These are phyloP conservation scores for Drosophila gunungcola DNA, from an alignment of 1,140 invertebrate species.

Conservation along the genomic window DNA sequence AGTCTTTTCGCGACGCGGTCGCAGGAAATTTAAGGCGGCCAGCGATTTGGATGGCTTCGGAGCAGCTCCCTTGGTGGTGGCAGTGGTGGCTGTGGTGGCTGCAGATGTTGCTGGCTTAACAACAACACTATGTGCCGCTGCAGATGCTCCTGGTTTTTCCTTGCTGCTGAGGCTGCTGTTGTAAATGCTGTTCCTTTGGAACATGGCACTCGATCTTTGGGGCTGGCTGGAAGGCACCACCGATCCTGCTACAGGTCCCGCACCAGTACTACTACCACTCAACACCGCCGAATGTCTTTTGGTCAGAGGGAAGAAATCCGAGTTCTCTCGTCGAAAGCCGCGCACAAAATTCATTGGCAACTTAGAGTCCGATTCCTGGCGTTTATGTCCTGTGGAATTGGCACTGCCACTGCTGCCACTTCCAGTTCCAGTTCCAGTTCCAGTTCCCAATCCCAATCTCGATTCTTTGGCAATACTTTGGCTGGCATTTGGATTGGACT, in stretches of 20 bases:
- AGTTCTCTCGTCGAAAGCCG: slow-evolving; percentile 92
- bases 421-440: background rate
- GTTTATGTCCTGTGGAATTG: slow-evolving; percentile 84
- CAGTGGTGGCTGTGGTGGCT: slow-evolving; percentile 5
- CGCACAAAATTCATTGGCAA: slow-evolving; percentile 89
- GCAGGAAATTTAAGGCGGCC: slow-evolving; percentile 85
- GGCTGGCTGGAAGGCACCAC: slow-evolving; percentile 82
- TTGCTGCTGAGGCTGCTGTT: slow-evolving; percentile 45
- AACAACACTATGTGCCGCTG: slow-evolving; percentile 7
- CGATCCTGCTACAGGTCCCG: slow-evolving; percentile 79
- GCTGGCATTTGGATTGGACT: slow-evolving; percentile 31
- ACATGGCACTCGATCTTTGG: slow-evolving; percentile 87
- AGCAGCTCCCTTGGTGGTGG: slow-evolving; percentile 22
- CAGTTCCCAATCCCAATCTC: slow-evolving; percentile 18
- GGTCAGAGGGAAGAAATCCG: slow-evolving; percentile 90
- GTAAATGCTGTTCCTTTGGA: slow-evolving; percentile 87
- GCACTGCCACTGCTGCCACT: slow-evolving; percentile 14
- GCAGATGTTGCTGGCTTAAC: slow-evolving; percentile 16
- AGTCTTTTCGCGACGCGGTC: slow-evolving; percentile 92
- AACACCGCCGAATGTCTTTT: slow-evolving; percentile 91
- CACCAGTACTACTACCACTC: slow-evolving; percentile 81
- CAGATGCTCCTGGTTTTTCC: slow-evolving; percentile 14
- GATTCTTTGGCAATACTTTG: slow-evolving; percentile 68
- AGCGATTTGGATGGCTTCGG: slow-evolving; percentile 58
- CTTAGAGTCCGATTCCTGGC: slow-evolving; percentile 89